Evolutionary conservation across 2,113 vertebrate genomes (phyloP).

Genomic region (Neogobius melanostomus): DNA sequence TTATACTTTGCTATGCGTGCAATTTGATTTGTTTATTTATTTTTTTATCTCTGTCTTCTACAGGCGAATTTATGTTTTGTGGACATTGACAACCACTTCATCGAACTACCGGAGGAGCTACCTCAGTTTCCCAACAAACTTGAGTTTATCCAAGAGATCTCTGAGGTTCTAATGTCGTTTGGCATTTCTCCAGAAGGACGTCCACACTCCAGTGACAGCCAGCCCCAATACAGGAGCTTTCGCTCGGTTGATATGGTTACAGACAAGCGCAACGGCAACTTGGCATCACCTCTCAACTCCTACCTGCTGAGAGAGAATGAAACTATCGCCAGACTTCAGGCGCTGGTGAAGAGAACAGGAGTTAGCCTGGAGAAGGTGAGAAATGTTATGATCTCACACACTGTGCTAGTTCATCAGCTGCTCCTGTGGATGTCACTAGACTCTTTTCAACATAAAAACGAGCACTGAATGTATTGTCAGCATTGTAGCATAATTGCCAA

Average conservation of each 20-base stretch:
- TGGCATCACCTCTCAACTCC: constrained; percentile 89
- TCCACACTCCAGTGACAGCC: constrained; percentile 85
- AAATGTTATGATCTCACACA: background rate
- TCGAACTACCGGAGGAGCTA: constrained; percentile 95
- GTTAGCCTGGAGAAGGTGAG: constrained; percentile 94
- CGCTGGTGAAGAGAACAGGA: constrained; percentile 95
- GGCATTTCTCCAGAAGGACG: constrained; percentile 91
- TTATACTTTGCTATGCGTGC: too few relatives aligned
- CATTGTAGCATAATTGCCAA: too few relatives aligned
- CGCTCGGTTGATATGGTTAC: constrained; percentile 85
- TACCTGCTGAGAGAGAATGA: constrained; percentile 94
- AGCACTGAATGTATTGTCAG: background rate
- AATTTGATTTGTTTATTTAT: background rate
- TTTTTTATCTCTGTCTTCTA: background rate
- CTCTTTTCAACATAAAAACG: background rate
- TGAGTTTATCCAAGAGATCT: constrained; percentile 97
- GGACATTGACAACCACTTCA: constrained; percentile 98
- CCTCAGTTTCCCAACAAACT: constrained; percentile 98
- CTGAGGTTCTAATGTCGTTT: constrained; percentile 91
- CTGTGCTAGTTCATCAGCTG: background rate
- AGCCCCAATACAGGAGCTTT: constrained; percentile 83
- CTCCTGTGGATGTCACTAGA: background rate
- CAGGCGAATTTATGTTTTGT: constrained; percentile 98
- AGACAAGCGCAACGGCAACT: constrained; percentile 95
- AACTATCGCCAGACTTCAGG: constrained; percentile 93